phyloP scores from a whole-genome alignment of 2,888 invertebrate species.

The Melolontha melolontha region DNA sequence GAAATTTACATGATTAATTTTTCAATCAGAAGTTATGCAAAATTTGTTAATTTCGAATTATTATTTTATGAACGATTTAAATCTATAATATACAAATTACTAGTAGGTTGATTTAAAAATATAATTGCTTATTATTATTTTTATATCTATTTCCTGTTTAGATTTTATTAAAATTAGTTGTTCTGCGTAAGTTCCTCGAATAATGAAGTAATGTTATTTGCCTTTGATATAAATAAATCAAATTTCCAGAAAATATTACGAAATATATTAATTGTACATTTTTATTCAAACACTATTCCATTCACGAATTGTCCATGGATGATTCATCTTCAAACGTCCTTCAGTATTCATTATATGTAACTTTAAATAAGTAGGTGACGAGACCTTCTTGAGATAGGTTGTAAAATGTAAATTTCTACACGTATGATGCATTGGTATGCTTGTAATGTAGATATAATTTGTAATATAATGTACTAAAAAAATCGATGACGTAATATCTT shows the following conservation, averaged over 20 bases:
- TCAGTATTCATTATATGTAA: not conserved
- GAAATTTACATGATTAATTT: too few relatives aligned
- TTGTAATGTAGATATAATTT: not conserved
- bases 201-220: not conserved
- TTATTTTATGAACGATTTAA: too few relatives aligned
- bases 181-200: too few relatives aligned
- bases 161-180: not conserved
- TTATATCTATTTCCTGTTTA: constrained; percentile 4
- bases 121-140: not conserved
- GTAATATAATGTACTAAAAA: not conserved
- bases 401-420: constrained; percentile 17
- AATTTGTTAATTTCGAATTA: too few relatives aligned
- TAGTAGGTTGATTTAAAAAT: too few relatives aligned
- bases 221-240: not conserved
- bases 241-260: constrained; percentile 5
- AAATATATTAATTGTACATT: not conserved
- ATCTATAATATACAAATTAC: too few relatives aligned
- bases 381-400: constrained; percentile 20
- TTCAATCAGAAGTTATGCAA: too few relatives aligned
- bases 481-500: not conserved
- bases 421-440: constrained; percentile 19
- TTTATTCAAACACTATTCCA: constrained; percentile 8
- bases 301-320: constrained; percentile 3
- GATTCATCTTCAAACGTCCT: constrained; percentile 21
- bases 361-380: constrained; percentile 20